phyloP scores from a whole-genome alignment of 2,113 vertebrate species.

The Ceyx margarethae region DNA sequence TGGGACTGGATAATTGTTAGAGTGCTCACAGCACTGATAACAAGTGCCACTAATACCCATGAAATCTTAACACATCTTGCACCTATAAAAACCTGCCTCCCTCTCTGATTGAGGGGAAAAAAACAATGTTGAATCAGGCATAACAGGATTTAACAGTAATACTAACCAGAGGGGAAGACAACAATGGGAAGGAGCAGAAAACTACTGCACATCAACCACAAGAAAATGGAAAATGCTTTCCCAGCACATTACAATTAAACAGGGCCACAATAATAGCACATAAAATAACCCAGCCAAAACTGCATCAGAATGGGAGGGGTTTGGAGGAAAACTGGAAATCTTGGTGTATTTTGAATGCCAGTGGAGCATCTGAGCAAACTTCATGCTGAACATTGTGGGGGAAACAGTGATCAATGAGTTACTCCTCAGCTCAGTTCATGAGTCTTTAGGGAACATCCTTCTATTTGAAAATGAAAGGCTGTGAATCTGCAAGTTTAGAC shows the following conservation, averaged over 20 bases:
- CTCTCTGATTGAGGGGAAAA: not conserved
- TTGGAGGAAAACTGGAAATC: not conserved
- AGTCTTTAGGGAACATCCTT: not conserved
- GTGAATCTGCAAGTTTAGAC: not conserved
- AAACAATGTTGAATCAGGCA: not conserved
- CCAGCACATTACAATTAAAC: not conserved
- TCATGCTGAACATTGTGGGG: not conserved
- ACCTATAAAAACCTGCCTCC: not conserved
- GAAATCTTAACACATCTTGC: not conserved
- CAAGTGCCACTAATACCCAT: not conserved
- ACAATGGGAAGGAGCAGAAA: not conserved
- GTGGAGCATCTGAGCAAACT: not conserved
- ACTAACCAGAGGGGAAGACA: not conserved
- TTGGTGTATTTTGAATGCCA: not conserved
- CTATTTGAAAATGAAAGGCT: not conserved
- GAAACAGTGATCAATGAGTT: not conserved
- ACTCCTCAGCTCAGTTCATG: not conserved
- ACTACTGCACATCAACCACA: not conserved
- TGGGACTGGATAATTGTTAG: not conserved
- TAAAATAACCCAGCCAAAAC: not conserved
- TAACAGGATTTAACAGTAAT: not conserved
- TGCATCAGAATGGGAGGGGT: not conserved
- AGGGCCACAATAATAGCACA: not conserved
- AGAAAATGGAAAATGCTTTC: not conserved
- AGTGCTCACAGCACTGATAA: not conserved